phyloP scores from a whole-genome alignment of 1,140 invertebrate species.

The Caenorhabditis tropicalis region DNA sequence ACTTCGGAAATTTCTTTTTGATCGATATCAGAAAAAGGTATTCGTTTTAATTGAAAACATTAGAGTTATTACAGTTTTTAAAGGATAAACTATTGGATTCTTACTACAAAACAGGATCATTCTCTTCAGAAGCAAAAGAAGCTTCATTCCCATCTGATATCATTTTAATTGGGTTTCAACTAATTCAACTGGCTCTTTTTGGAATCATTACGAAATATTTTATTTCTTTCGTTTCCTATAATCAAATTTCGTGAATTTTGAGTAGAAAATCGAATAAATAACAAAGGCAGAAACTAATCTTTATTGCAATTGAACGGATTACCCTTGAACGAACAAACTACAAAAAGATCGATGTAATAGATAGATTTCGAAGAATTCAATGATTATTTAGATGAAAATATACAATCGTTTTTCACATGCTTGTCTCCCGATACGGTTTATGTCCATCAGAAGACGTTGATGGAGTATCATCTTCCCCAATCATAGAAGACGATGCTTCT shows the following conservation, averaged over 20 bases:
- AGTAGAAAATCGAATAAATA: neutral
- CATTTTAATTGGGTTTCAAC: neutral
- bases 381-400: neutral
- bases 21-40: conserved; percentile 14
- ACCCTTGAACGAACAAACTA: conserved; percentile 40
- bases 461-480: conserved; percentile 31
- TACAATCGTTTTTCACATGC: neutral
- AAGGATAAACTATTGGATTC: conserved; percentile 14
- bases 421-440: conserved; percentile 39
- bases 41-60: neutral
- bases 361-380: neutral
- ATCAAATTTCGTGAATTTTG: neutral
- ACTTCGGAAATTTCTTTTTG: conserved; percentile 2
- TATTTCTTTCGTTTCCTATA: neutral
- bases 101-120: conserved; percentile 24
- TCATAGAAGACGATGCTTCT: conserved; percentile 12
- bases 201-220: neutral
- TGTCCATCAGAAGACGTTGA: conserved; percentile 34
- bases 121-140: conserved; percentile 13
- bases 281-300: neutral
- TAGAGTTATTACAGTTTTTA: too few species aligned
- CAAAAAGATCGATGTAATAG: conserved; percentile 30
- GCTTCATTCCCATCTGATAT: neutral
- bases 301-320: conserved; percentile 39
- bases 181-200: neutral